phyloP scores from a whole-genome alignment of 2,797 vertebrate species.

The Oceanodroma leucorhoa region DNA sequence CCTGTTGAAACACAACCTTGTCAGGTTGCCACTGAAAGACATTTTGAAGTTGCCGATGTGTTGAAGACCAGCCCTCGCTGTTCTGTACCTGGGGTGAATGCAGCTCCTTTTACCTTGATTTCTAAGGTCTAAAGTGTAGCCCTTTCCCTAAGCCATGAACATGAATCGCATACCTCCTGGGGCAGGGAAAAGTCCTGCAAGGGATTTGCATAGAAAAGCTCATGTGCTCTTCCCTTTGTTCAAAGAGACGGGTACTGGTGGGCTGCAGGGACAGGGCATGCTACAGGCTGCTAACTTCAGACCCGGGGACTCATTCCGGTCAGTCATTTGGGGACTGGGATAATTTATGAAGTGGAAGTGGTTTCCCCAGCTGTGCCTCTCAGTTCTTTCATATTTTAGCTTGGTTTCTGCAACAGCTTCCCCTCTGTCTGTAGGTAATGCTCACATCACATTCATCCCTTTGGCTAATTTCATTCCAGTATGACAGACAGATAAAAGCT shows the following conservation, averaged over 20 bases:
- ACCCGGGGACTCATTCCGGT: background rate
- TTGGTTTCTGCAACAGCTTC: background rate
- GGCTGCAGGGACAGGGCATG: background rate
- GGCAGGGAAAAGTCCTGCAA: background rate
- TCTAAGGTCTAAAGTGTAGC: background rate
- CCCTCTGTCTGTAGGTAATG: slow-evolving; percentile 20
- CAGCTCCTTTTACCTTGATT: background rate
- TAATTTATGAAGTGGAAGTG: background rate
- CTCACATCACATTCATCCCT: slow-evolving; percentile 30
- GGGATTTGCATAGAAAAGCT: background rate
- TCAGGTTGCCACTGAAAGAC: slow-evolving; percentile 47
- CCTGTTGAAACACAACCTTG: slow-evolving; percentile 62
- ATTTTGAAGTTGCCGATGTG: slow-evolving; percentile 21
- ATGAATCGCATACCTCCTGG: background rate
- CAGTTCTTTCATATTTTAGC: slow-evolving; percentile 2
- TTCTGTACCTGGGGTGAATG: background rate
- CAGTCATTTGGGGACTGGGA: background rate
- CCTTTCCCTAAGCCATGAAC: background rate
- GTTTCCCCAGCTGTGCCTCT: slow-evolving; percentile 13
- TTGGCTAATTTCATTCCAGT: slow-evolving; percentile 19
- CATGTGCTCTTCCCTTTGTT: background rate
- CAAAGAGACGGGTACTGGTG: rapidly evolving
- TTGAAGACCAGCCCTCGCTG: background rate
- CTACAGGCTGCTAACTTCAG: background rate
- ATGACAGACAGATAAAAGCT: slow-evolving; percentile 23